phyloP scores from a whole-genome alignment of 1,140 invertebrate species.

The Arion vulgaris region DNA sequence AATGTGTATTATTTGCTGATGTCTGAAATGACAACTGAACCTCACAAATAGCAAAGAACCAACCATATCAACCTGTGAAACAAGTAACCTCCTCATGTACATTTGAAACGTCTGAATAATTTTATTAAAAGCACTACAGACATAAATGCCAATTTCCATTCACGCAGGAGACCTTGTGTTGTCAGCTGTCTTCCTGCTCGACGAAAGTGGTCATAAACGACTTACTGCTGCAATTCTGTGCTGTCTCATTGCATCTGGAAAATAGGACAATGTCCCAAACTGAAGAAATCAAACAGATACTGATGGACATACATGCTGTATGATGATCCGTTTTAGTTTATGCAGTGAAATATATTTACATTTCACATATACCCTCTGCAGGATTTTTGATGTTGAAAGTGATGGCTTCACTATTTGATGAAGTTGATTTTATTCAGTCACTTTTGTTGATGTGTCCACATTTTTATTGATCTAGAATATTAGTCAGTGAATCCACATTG shows the following conservation, averaged over 20 bases:
- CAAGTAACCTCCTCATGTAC: background rate
- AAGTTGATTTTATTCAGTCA: background rate
- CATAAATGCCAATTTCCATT: too few relatives aligned
- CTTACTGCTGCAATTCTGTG: too few relatives aligned
- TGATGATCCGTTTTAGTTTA: background rate
- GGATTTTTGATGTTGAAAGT: background rate
- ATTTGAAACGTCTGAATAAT: too few relatives aligned
- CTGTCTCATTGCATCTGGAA: background rate
- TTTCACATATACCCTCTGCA: background rate
- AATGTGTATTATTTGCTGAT: background rate
- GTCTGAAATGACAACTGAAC: background rate
- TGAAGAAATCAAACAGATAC: background rate
- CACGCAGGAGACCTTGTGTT: background rate
- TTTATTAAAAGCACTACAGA: too few relatives aligned
- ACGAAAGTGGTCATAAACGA: too few relatives aligned
- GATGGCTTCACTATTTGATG: background rate
- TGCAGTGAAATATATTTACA: background rate
- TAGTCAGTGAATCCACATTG: background rate
- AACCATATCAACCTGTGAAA: conserved; percentile 25
- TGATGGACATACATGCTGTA: background rate
- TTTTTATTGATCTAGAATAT: background rate
- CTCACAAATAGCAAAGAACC: background rate
- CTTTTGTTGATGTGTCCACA: background rate
- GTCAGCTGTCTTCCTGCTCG: background rate
- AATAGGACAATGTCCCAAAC: background rate